Evolutionary conservation across 2,797 vertebrate species (phyloP).

Genomic region (Karalla daura): DNA sequence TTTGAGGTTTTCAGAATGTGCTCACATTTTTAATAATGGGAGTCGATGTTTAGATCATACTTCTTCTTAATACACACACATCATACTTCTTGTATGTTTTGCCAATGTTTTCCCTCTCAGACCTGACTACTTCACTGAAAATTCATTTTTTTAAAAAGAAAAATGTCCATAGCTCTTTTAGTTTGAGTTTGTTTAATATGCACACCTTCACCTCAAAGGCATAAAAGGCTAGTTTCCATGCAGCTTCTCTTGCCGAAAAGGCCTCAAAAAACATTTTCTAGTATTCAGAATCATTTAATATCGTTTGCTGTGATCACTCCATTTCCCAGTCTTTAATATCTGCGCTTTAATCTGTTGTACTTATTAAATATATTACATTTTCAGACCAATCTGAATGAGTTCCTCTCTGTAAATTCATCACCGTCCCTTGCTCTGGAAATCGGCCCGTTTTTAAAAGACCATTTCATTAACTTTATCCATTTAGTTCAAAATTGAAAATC

Average conservation of each 20-base stretch:
- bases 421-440: slow-evolving; percentile 23
- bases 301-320: slow-evolving; percentile 20
- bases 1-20: not conserved
- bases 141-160: no score
- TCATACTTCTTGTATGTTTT: no score
- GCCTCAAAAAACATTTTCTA: not conserved
- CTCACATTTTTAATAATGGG: not conserved
- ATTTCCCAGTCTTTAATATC: slow-evolving; percentile 46
- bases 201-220: no score
- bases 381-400: slow-evolving; percentile 30
- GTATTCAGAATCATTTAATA: not conserved
- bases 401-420: slow-evolving; percentile 40
- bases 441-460: slow-evolving; percentile 39
- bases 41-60: no score
- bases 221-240: not conserved
- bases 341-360: slow-evolving; percentile 38
- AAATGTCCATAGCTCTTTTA: no score
- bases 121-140: no score
- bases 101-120: no score
- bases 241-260: not conserved
- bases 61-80: no score
- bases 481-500: slow-evolving; percentile 68
- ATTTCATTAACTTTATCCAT: slow-evolving; percentile 66
- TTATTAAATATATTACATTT: slow-evolving; percentile 56
- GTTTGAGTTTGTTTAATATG: no score